Conservation (phyloP, 2,797 vertebrate genomes). For the Kryptopterus vitreolus region DNA sequence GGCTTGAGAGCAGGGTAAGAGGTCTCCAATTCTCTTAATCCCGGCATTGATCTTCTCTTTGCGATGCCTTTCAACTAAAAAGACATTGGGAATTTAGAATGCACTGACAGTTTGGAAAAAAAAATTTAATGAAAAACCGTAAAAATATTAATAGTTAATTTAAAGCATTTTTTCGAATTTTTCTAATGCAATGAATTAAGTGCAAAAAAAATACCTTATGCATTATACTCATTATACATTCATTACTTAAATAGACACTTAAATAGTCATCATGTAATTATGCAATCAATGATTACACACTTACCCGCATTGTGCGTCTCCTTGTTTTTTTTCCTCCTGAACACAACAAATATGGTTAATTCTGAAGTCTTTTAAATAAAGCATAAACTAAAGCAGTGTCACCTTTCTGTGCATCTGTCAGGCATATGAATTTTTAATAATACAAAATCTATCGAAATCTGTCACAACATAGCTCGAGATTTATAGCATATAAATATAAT, state of each 20-base stretch:
- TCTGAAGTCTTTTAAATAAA: not conserved
- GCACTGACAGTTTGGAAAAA: not conserved
- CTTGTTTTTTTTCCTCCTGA: conserved; percentile 95
- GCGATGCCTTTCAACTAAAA: conserved; percentile 93
- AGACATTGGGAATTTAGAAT: not conserved
- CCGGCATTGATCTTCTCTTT: conserved; percentile 99
- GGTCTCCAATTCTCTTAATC: conserved; percentile 95
- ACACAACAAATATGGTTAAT: conserved; percentile 34
- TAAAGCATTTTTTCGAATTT: not conserved
- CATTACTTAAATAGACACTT: not conserved
- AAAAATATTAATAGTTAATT: not conserved
- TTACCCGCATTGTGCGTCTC: conserved; percentile 98
- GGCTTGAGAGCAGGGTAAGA: conserved; percentile 94
- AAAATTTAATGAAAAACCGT: not conserved
- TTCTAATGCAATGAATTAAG: not conserved
- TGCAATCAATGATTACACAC: conserved; percentile 10
- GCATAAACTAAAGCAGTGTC: not conserved
- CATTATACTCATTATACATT: not conserved
- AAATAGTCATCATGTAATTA: not conserved
- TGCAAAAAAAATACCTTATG: not conserved
- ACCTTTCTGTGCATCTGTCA: not conserved
- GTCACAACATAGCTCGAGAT: not conserved
- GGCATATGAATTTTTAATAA: not conserved
- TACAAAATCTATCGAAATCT: not conserved
- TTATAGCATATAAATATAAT: not conserved